phyloP scores from a whole-genome alignment of 2,797 vertebrate genomes.

The Cichlasoma orientale region DNA sequence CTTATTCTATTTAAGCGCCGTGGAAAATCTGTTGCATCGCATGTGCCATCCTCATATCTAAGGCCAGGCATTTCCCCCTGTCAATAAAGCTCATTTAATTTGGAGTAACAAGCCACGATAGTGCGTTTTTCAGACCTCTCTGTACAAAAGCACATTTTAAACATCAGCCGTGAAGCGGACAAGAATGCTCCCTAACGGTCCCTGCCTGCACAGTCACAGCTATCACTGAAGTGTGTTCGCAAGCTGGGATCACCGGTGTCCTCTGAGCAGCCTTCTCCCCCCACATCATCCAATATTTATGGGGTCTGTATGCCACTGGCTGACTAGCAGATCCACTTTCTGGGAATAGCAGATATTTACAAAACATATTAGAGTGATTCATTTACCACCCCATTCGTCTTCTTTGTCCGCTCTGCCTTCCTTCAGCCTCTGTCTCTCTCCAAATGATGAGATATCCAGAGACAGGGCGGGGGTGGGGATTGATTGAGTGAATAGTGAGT shows the following conservation, averaged over 20 bases:
- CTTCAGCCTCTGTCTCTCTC: slow-evolving; percentile 29
- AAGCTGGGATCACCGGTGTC: slow-evolving; percentile 62
- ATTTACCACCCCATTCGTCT: slow-evolving; percentile 46
- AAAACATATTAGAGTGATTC: slow-evolving; percentile 67
- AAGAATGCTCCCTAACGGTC: slow-evolving; percentile 25
- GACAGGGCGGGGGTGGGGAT: slow-evolving; percentile 10
- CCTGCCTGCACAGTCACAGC: slow-evolving; percentile 16
- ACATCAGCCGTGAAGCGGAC: slow-evolving; percentile 27
- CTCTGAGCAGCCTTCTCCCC: slow-evolving; percentile 62
- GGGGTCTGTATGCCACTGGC: slow-evolving; percentile 48
- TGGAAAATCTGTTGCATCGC: slow-evolving; percentile 64
- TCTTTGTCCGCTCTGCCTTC: slow-evolving; percentile 11
- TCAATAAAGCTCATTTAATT: slow-evolving; percentile 13
- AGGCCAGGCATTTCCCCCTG: background rate
- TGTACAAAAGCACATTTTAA: slow-evolving; percentile 10
- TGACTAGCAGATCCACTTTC: slow-evolving; percentile 45
- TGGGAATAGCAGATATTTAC: slow-evolving; percentile 66
- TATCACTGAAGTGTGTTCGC: slow-evolving; percentile 38
- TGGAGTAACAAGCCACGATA: background rate
- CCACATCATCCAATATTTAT: slow-evolving; percentile 79
- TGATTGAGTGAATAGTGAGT: slow-evolving; percentile 40
- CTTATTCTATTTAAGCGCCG: slow-evolving; percentile 74
- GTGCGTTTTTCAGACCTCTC: background rate
- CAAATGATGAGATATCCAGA: slow-evolving; percentile 45
- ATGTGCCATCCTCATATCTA: slow-evolving; percentile 9